A percentile compares a stretch with the other conserved stretches of the same genome.
Evolutionary conservation across 2,888 invertebrate species (phyloP).

Genomic region (Plusia festucae): DNA sequence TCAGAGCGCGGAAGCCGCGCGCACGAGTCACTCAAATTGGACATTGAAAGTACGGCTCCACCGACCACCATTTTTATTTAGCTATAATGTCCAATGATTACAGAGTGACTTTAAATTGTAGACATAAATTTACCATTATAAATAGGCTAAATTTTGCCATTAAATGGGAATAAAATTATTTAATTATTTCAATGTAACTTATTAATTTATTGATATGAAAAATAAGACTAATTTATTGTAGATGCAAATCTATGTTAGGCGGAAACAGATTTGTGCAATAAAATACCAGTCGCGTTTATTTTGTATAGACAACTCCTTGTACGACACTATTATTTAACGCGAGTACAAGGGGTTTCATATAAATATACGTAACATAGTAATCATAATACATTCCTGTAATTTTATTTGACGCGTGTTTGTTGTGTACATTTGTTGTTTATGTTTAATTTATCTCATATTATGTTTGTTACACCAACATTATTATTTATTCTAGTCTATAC

Average conservation of each 20-base stretch:
- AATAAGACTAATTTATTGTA: constrained; percentile 66
- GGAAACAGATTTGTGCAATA: constrained; percentile 71
- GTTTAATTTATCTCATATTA: constrained; percentile 67
- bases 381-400: constrained; percentile 73
- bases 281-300: constrained; percentile 57
- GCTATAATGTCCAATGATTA: constrained; percentile 32
- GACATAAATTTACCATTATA: constrained; percentile 55
- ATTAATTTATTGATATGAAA: constrained; percentile 63
- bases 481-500: constrained; percentile 72
- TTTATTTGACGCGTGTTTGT: constrained; percentile 65
- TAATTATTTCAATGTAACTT: constrained; percentile 51
- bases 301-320: constrained; percentile 45
- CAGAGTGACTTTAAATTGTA: constrained; percentile 53
- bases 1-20: constrained; percentile 20
- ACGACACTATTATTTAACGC: constrained; percentile 16
- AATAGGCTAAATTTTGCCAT: constrained; percentile 62
- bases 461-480: constrained; percentile 65
- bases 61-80: constrained; percentile 13
- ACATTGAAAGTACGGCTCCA: constrained; percentile 1
- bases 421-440: constrained; percentile 68
- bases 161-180: constrained; percentile 65
- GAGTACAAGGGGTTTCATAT: constrained; percentile 35
- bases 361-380: constrained; percentile 52
- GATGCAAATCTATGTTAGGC: constrained; percentile 53
- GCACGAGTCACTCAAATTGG: constrained; percentile 4